phyloP scores from a whole-genome alignment of 2,888 invertebrate genomes.

The Leptinotarsa tumamoca region DNA sequence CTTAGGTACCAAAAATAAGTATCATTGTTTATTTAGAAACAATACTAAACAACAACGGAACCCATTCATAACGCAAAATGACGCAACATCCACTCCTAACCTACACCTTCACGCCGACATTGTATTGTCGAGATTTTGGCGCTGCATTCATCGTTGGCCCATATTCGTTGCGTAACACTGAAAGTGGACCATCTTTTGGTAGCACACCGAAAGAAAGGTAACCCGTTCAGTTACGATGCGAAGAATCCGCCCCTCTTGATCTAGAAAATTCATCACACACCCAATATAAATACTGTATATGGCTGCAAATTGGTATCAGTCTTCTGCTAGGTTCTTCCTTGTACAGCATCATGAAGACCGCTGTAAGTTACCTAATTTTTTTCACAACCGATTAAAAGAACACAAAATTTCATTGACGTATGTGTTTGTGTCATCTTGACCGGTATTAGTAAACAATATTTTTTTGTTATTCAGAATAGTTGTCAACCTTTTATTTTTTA shows the following conservation, averaged over 20 bases:
- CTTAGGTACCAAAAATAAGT: no score
- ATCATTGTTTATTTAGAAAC: no score
- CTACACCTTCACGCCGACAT: slow-evolving; percentile 15
- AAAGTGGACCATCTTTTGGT: slow-evolving; percentile 60
- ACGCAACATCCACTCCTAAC: background rate
- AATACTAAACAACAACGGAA: background rate
- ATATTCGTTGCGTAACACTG: slow-evolving; percentile 52
- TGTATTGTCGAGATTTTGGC: slow-evolving; percentile 9
- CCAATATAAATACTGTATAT: slow-evolving; percentile 58
- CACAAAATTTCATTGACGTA: background rate
- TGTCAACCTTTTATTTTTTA: no score
- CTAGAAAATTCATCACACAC: slow-evolving; percentile 45
- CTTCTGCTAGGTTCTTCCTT: slow-evolving; percentile 56
- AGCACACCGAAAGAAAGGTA: slow-evolving; percentile 42
- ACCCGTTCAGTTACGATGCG: slow-evolving; percentile 4
- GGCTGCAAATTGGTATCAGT: slow-evolving; percentile 55
- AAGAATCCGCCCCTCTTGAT: slow-evolving; percentile 56
- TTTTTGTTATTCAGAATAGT: no score
- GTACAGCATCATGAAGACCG: slow-evolving; percentile 60
- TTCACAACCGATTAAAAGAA: background rate
- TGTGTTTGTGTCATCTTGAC: background rate
- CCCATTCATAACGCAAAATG: background rate
- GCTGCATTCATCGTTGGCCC: background rate
- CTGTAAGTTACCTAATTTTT: slow-evolving; percentile 54
- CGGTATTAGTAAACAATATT: no score